phyloP scores from a whole-genome alignment of 2,113 vertebrate genomes.

The Gobio gobio region DNA sequence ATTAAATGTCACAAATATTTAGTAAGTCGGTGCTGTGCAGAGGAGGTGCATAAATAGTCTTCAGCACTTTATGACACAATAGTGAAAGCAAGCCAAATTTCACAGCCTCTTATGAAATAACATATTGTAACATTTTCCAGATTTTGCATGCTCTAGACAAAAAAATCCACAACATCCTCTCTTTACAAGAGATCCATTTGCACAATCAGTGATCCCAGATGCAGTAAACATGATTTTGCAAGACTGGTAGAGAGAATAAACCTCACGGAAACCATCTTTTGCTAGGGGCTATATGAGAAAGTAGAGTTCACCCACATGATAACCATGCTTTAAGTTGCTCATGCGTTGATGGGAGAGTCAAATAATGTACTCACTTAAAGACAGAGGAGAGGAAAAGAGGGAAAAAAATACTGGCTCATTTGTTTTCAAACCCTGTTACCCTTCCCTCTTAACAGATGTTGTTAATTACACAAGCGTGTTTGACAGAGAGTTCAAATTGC shows the following conservation, averaged over 20 bases:
- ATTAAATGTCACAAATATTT: not conserved
- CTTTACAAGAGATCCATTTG: constrained; percentile 59
- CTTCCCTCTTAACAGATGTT: constrained; percentile 79
- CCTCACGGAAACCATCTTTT: constrained; percentile 33
- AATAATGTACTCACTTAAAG: constrained; percentile 43
- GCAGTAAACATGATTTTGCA: constrained; percentile 49
- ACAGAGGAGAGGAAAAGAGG: not conserved
- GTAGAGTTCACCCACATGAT: constrained; percentile 37
- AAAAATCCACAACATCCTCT: constrained; percentile 57
- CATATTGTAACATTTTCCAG: constrained; percentile 57
- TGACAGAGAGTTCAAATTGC: constrained; percentile 83
- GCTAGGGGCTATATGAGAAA: constrained; percentile 31
- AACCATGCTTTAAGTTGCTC: constrained; percentile 2
- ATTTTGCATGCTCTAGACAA: constrained; percentile 62
- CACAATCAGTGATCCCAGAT: constrained; percentile 57
- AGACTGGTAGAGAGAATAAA: constrained; percentile 36
- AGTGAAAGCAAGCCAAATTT: constrained; percentile 48
- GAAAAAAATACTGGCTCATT: constrained; percentile 18
- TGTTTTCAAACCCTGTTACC: constrained; percentile 66
- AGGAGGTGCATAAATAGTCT: too few relatives aligned
- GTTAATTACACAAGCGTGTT: constrained; percentile 83
- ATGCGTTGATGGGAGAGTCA: constrained; percentile 25
- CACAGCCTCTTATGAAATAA: constrained; percentile 59
- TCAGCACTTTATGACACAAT: not conserved
- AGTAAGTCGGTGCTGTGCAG: too few relatives aligned